A percentile compares a stretch with the other conserved stretches of the same genome.
Conservation (phyloP, 1,140 invertebrate genomes). For the Dolichoris vasculosae region DNA sequence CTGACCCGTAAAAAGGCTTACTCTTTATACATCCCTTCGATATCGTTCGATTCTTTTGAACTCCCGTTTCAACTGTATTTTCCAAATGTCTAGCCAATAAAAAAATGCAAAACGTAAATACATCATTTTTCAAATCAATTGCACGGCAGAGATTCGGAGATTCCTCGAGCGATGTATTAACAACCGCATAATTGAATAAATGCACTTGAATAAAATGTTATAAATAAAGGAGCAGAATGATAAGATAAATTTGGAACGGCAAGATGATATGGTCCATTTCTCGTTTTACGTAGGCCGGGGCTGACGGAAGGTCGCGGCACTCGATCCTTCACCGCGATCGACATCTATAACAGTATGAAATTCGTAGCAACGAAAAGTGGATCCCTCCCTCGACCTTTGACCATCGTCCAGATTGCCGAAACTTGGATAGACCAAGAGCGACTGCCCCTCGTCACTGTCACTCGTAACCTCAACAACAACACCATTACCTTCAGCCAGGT, state of each 20-base stretch:
- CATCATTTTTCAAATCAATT: no score
- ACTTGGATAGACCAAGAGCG: constrained; percentile 89
- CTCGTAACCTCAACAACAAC: constrained; percentile 80
- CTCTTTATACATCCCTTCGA: no score
- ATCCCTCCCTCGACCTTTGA: constrained; percentile 76
- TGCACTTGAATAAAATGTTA: no score
- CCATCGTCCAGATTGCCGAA: constrained; percentile 81
- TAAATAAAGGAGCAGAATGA: not conserved
- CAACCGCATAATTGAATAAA: no score
- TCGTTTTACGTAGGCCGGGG: not conserved
- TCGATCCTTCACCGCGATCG: constrained; percentile 84
- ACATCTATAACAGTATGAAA: constrained; percentile 87
- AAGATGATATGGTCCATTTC: not conserved
- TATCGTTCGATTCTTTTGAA: no score
- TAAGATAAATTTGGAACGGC: not conserved
- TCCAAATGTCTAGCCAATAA: no score
- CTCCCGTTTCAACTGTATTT: no score
- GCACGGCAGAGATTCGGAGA: no score
- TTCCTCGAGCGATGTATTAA: no score
- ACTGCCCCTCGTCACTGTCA: constrained; percentile 85
- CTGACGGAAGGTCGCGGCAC: constrained; percentile 69
- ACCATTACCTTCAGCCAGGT: constrained; percentile 81
- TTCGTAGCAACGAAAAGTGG: constrained; percentile 78
- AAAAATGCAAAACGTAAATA: no score
- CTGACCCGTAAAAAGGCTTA: no score